Evolutionary conservation across 2,888 invertebrate species (phyloP).

Genomic region (Caenorhabditis sp.): DNA sequence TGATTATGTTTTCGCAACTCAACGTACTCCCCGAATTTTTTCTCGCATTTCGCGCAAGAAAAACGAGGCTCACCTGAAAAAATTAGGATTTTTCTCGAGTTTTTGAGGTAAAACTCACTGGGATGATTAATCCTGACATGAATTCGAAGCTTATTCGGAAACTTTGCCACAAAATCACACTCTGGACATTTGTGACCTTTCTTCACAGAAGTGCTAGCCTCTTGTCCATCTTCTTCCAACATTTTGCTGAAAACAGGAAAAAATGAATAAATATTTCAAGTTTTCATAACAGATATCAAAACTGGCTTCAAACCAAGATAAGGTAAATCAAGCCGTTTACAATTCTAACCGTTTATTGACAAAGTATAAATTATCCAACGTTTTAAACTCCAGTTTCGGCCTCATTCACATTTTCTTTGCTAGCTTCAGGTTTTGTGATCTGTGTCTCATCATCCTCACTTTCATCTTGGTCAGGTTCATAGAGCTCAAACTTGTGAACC

Average conservation of each 20-base stretch:
- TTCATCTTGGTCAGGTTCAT: slow-evolving; percentile 1
- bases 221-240: background rate
- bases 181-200: slow-evolving; percentile 9
- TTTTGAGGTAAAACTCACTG: slow-evolving; percentile 3
- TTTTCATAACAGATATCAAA: no score
- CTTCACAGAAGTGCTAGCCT: background rate
- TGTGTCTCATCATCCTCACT: slow-evolving; percentile 7
- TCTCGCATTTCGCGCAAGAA: slow-evolving; percentile 12
- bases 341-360: no score
- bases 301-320: no score
- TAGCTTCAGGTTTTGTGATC: background rate
- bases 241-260: no score
- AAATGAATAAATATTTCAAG: background rate
- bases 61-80: slow-evolving; percentile 15
- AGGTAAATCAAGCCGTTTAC: no score
- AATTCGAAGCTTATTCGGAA: slow-evolving; percentile 13
- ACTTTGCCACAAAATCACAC: slow-evolving; percentile 10
- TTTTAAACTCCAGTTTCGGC: slow-evolving; percentile 1
- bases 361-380: no score
- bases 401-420: slow-evolving; percentile 2
- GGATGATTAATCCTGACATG: slow-evolving; percentile 14
- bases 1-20: slow-evolving; percentile 23
- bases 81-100: no score
- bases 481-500: background rate
- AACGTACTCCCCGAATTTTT: slow-evolving; percentile 9